phyloP scores from a whole-genome alignment of 2,797 vertebrate species.

The Alauda arvensis region DNA sequence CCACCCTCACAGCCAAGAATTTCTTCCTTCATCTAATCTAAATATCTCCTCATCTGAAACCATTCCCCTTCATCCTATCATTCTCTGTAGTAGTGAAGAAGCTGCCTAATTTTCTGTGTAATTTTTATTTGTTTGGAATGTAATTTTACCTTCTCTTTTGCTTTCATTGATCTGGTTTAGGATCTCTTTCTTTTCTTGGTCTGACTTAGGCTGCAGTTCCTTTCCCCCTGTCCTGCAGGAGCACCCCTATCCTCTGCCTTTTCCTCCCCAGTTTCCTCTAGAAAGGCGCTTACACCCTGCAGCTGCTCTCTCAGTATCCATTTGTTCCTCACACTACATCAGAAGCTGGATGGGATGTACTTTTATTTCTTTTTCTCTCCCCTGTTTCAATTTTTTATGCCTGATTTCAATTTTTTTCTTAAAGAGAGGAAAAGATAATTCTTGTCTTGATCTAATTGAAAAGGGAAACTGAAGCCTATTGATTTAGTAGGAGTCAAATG shows the following conservation, averaged over 20 bases:
- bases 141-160: background rate
- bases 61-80: background rate
- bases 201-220: background rate
- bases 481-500: background rate
- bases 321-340: background rate
- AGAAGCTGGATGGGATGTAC: background rate
- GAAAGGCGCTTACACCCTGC: background rate
- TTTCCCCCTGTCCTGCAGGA: background rate
- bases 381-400: background rate
- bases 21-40: background rate
- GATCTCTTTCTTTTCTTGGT: background rate
- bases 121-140: background rate
- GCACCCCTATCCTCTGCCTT: background rate
- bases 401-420: background rate
- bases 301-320: background rate
- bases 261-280: background rate
- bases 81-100: background rate
- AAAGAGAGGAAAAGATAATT: background rate
- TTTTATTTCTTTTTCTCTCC: background rate
- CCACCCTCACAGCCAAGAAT: background rate
- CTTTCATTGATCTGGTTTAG: background rate
- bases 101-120: background rate
- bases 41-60: background rate
- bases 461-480: background rate
- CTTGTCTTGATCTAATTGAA: background rate